Evolutionary conservation across 2,888 invertebrate genomes (phyloP).

Genomic region (Tipula lateralis): DNA sequence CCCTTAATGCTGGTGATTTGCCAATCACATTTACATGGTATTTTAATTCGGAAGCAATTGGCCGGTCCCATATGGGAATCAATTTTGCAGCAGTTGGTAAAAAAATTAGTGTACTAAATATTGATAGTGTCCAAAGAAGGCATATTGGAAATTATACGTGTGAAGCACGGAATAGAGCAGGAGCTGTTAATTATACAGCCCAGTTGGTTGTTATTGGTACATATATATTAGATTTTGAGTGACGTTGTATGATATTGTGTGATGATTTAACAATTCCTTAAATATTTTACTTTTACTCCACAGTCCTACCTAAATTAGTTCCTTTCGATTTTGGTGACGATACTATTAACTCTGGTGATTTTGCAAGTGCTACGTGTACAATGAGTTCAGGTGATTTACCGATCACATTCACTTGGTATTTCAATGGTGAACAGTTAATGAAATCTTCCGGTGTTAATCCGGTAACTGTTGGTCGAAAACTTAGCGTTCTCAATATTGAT

Average conservation of each 20-base stretch:
- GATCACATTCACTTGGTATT: slow-evolving; percentile 64
- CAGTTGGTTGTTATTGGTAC: slow-evolving; percentile 63
- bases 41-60: slow-evolving; percentile 43
- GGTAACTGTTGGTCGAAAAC: slow-evolving; percentile 55
- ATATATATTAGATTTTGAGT: slow-evolving; percentile 37
- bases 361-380: slow-evolving; percentile 57
- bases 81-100: slow-evolving; percentile 50
- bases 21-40: slow-evolving; percentile 67
- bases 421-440: slow-evolving; percentile 52
- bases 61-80: slow-evolving; percentile 42
- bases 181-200: slow-evolving; percentile 61
- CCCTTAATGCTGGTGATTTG: slow-evolving; percentile 63
- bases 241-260: slow-evolving; percentile 35
- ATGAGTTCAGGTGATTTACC: slow-evolving; percentile 62
- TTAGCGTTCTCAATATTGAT: slow-evolving; percentile 64
- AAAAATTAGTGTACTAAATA: slow-evolving; percentile 58
- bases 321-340: slow-evolving; percentile 66
- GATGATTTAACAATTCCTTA: neutral
- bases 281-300: slow-evolving; percentile 33
- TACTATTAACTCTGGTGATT: slow-evolving; percentile 60
- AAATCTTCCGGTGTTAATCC: slow-evolving; percentile 53
- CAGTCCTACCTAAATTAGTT: slow-evolving; percentile 71
- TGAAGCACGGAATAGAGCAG: slow-evolving; percentile 65
- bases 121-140: slow-evolving; percentile 57
- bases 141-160: slow-evolving; percentile 74